phyloP scores from a whole-genome alignment of 2,797 vertebrate species.

The Phyllotis vaccarum region DNA sequence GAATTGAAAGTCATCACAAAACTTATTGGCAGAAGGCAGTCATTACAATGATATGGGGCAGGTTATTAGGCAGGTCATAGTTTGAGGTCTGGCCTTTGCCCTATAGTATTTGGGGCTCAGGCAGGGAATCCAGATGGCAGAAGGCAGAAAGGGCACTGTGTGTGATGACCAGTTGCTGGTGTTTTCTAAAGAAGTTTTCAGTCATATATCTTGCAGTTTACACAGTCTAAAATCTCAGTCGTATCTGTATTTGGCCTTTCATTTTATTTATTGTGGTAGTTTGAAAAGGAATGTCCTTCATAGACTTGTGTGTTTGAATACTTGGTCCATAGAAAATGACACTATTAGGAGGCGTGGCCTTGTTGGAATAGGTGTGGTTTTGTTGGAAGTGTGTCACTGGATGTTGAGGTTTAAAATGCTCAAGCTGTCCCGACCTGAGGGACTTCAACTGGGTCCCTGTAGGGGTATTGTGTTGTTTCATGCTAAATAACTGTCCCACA shows the following conservation, averaged over 20 bases:
- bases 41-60: background rate
- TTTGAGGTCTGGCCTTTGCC: background rate
- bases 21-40: background rate
- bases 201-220: background rate
- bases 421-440: too few relatives aligned
- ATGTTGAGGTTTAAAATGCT: background rate
- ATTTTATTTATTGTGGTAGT: background rate
- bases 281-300: background rate
- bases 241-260: background rate
- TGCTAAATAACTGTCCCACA: too few relatives aligned
- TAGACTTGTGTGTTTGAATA: background rate
- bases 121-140: background rate
- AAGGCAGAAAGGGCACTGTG: background rate
- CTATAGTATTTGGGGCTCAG: background rate
- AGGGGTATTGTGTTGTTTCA: too few relatives aligned
- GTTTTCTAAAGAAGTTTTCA: background rate
- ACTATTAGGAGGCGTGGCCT: background rate
- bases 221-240: background rate
- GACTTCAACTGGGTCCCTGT: too few relatives aligned
- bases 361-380: background rate
- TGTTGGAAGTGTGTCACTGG: background rate
- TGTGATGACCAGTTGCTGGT: fast-evolving
- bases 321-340: background rate
- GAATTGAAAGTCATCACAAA: background rate
- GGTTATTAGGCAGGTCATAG: background rate